Evolutionary conservation across 2,888 invertebrate species (phyloP), one percentile per base, ranked within the genome.

Genomic region (Euspilapteryx auroguttella): DNA sequence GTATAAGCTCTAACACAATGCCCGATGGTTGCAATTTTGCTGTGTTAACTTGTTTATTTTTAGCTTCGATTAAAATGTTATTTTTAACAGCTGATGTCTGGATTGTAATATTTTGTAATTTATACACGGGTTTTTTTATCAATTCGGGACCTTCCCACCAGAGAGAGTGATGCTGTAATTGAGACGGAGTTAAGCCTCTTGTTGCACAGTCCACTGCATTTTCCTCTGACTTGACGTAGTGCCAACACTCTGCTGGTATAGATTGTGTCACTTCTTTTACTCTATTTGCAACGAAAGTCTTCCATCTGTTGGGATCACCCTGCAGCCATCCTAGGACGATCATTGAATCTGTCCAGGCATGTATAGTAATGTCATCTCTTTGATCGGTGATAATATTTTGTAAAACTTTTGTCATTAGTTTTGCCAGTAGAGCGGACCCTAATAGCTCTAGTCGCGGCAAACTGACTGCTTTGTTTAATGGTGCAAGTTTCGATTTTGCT

Each of bases 201-300:
- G 35, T 40, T 1, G 38, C 39, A 12, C 37, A 34, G 26, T 36
- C 36, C 1, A 38, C 37, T 1, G 40, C 35, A 13, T 40, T 40
- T 25, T 40, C 35, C 3, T 22, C 28, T 1, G 40, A 35, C 21
- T 30, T 34, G 2, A 42, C 38, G 12, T 39, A 37, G 2, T 25
- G 24, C 42, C 44, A 42, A 9, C 31, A 13, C 3, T 25, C 11
- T 2, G 32, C 8, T 10, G 35, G 34, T 15, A 40, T 35, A 1
- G 31, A 22, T 8, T 32, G 22, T 9, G 24, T 36, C 9, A 39
- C 37, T 31, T 34, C 6, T 6, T 12, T 12, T 0, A 38, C 35
- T 27, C 38, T 23, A 25, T 38, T 38, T 2, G 35, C 34, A 3
- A 38, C 36, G 20, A 37, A 29, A 3, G 32, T 20, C 21, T 37